These are phyloP conservation scores for Nomada goodeniana DNA, from an alignment of 2,888 invertebrate species.

Conservation along the genomic window DNA sequence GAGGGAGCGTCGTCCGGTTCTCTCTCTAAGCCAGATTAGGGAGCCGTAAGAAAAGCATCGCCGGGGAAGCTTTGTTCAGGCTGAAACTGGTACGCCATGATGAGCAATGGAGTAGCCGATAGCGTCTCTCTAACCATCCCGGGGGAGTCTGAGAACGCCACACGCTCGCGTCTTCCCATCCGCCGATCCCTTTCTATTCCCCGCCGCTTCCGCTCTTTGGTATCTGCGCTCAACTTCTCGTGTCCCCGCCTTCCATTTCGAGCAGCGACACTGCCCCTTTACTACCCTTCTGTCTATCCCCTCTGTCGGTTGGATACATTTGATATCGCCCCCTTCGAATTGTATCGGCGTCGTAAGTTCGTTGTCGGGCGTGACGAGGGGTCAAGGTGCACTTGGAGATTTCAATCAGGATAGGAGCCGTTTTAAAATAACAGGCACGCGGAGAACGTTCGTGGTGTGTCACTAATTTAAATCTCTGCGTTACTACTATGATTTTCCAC, in stretches of 20 bases:
- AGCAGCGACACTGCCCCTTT: constrained; percentile 29
- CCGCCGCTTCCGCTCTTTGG: constrained; percentile 37
- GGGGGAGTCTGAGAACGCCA: constrained; percentile 68
- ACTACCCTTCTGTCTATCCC: constrained; percentile 10
- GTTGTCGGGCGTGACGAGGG: too few species aligned
- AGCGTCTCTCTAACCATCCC: constrained; percentile 75
- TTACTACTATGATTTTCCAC: too few species aligned
- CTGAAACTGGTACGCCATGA: constrained; percentile 74
- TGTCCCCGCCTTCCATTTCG: constrained; percentile 59
- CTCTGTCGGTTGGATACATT: constrained; percentile 4
- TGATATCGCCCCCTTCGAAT: constrained; percentile 19
- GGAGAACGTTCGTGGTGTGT: too few species aligned
- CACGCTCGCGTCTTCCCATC: constrained; percentile 47
- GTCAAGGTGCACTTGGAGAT: too few species aligned
- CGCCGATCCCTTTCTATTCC: constrained; percentile 41
- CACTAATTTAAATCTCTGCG: too few species aligned
- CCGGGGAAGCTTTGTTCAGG: constrained; percentile 77
- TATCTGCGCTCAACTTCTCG: constrained; percentile 42
- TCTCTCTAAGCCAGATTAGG: constrained; percentile 78
- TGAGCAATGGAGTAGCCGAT: constrained; percentile 80
- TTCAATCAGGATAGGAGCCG: too few species aligned
- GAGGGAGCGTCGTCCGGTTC: constrained; percentile 34
- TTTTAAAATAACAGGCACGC: too few species aligned
- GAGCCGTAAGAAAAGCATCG: constrained; percentile 78
- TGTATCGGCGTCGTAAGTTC: constrained; percentile 24